phyloP scores from a whole-genome alignment of 2,113 vertebrate genomes.

The Hypanus sabinus region DNA sequence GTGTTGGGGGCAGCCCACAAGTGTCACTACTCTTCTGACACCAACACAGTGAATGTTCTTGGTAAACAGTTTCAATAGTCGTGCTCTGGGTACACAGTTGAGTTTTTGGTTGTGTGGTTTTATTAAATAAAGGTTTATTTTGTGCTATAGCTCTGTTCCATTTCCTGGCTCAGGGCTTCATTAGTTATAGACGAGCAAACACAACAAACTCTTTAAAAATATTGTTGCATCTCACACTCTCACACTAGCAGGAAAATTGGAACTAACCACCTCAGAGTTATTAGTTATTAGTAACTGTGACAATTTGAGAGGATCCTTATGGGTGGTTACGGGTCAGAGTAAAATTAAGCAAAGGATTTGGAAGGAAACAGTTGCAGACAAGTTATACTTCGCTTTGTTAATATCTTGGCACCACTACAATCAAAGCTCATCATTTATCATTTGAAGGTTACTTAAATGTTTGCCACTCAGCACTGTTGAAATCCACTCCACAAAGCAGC shows the following conservation, averaged over 20 bases:
- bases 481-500: conserved; percentile 31
- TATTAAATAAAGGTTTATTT: too few relatives aligned
- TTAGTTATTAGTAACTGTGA: conserved; percentile 24
- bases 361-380: neutral
- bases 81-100: too few relatives aligned
- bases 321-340: neutral
- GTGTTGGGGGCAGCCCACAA: too few relatives aligned
- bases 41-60: too few relatives aligned
- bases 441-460: neutral
- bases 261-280: neutral
- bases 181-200: too few relatives aligned
- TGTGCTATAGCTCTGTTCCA: too few relatives aligned
- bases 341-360: neutral
- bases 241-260: neutral
- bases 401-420: neutral
- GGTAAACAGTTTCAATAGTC: too few relatives aligned
- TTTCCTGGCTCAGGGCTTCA: too few relatives aligned
- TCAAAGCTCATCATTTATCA: conserved; percentile 10
- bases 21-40: too few relatives aligned
- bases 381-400: neutral
- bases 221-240: neutral
- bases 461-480: conserved; percentile 22
- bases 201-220: neutral
- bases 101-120: too few relatives aligned
- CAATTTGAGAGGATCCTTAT: conserved; percentile 14